phyloP scores from a whole-genome alignment of 2,888 invertebrate species.

The Stenchaetothrips biformis region DNA sequence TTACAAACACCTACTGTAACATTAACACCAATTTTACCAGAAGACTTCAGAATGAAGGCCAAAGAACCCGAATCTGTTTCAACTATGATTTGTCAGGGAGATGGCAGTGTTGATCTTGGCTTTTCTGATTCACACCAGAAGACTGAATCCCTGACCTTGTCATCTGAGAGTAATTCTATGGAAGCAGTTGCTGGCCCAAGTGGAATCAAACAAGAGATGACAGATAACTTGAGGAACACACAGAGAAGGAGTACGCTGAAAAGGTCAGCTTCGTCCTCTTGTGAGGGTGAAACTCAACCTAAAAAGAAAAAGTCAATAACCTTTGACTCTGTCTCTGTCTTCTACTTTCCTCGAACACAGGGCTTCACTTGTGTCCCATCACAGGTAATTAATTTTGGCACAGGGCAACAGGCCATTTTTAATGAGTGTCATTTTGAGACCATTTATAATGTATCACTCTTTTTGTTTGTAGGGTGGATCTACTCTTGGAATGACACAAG shows the following conservation, averaged over 20 bases:
- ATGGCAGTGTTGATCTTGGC: neutral
- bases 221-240: neutral
- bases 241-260: neutral
- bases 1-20: neutral
- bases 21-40: neutral
- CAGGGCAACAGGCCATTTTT: neutral
- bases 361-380: constrained; percentile 90
- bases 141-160: constrained; percentile 27
- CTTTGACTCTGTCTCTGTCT: constrained; percentile 90
- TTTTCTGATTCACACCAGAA: neutral
- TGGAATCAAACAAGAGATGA: neutral
- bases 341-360: constrained; percentile 89
- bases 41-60: neutral
- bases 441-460: neutral
- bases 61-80: too few species aligned
- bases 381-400: constrained; percentile 41
- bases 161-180: constrained; percentile 4
- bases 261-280: constrained; percentile 28
- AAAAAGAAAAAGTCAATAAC: constrained; percentile 76
- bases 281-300: constrained; percentile 57
- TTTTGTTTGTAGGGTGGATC: constrained; percentile 63
- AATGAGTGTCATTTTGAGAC: neutral
- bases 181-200: neutral
- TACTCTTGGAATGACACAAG: constrained; percentile 80
- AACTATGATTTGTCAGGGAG: neutral